Evolutionary conservation across 1,140 invertebrate genomes (phyloP), one percentile per base, ranked within the genome.

Genomic region (Macrocentrus cingulum): DNA sequence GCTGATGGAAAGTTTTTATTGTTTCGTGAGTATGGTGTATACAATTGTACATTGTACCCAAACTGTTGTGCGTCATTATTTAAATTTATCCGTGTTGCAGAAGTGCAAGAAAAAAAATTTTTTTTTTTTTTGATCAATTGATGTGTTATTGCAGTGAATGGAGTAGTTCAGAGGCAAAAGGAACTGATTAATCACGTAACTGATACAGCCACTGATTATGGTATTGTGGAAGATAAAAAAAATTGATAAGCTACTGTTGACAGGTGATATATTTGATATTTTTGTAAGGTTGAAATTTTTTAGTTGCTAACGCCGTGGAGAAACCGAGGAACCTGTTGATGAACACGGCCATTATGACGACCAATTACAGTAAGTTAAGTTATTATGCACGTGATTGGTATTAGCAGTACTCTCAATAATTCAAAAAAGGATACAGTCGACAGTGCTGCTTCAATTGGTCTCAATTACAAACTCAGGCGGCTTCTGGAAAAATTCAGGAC

Each of bases 401-500:
- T 54, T 16, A 29, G 56, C 29, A 29, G 23, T 42, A 39, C 49
- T 34, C 18, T 36, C 50, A 64, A 59, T 76, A 76, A 75, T 72
- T 51, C 34, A 29, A 55, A 64, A 69, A 74, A 67, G 74, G 65
- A 71, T 62, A 34, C 6, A 78, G 76, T 78, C 60, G 74, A 78
- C 66, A 78, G 74, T 52, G 75, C 76, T 19, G 67, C 75, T 0
- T 78, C 76, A 8, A 77, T 63, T 44, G 72, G 74, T 39, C 52
- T 78, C 36, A 75, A 78, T 51, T 74, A 76, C 58, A 77, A 77
- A 37, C 62, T 77, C 42, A 66, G 64, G 45, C 69, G 71, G 41
- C 45, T 78, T 13, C 45, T 78, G n/a, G 75, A 78, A 25, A 76
- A 68, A 49, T 71, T 78, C 55, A 72, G 76, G 0, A 15, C 46